Base-by-base conservation (phyloP, 2,888 invertebrate species). In the Plagodis pulveraria region DNA sequence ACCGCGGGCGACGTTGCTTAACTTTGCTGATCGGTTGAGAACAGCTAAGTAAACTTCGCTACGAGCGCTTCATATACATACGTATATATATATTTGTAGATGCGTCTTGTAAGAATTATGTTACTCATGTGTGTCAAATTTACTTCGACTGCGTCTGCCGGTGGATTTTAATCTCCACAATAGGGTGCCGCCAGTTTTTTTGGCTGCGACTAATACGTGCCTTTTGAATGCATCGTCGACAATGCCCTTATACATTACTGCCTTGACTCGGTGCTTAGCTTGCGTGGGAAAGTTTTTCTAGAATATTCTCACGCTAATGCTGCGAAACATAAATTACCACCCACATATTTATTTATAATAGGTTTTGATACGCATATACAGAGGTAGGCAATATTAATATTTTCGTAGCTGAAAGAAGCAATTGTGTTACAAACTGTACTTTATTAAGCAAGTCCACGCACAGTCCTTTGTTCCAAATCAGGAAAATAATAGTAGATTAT, bases 221-320 rank as follows among this genome's bases (percentile, higher is more conserved):
- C 34, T 50, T 22, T 55, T 56, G 52, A 48, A 56, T 63, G 50
- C 51, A 54, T 48, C 49, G 40, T 62, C 50, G 46, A 58, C 53
- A 56, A 49, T 60, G 56, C 56, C 53, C 53, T 51, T 54, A 50
- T 60, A 58, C 35, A 57, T 57, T 43, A 45, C 42, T 49, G 54
- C 50, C 45, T 52, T 51, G 50, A 47, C 41, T 52, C 45, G 40
- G 36, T 11, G 10, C 40, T 43, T 59, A 47, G 42, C 48, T 56
- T 10, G 59, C 72, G 71, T 74, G 74, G 63, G 74, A 75, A 73
- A 47, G 32, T 58, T 56, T 44, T 49, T 57, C 55, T 42, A 44
- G 60, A 65, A 65, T 69, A 59, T 70, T 73, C 72, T 58, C 74
- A 73, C 65, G 70, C 60, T 45, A 56, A 40, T 56, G 10, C 38